Evolutionary conservation across 2,113 vertebrate species (phyloP), one percentile per base, ranked within the genome.

Genomic region (Antennarius striatus): DNA sequence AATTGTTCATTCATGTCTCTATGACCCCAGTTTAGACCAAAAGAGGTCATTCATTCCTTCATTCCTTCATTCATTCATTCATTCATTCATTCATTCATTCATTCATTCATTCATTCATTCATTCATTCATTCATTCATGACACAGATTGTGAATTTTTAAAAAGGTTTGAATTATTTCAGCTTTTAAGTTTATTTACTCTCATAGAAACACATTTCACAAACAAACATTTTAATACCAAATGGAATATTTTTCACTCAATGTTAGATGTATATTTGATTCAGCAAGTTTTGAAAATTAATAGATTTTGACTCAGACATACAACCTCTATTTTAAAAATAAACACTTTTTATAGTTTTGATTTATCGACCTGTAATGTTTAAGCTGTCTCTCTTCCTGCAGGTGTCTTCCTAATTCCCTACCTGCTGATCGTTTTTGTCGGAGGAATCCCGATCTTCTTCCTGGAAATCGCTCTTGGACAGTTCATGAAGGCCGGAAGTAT

Each of bases 401-500:
- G 94, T 8, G 94, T 94, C 42, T 95, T 95, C 86, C 91, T 95
- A 30, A 95, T 95, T 84, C 94, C 94, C 0, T 95, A 95, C 80
- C 65, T 93, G 77, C 80, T 94, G 51, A 89, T 95, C 16, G 88
- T 93, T 14, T 84, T 94, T 1, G 62, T 92, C 4, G 94, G 94
- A 36, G 94, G 94, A 36, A 94, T 95, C 72, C 94, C 94, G 7
- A 92, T 95, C 74, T 95, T 95, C 88, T 95, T 95, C 91, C 88
- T 95, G 88, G 94, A 95, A 81, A 95, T 95, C 69, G 84, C 93
- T 3, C 77, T 94, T 10, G 94, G 94, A 11, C 94, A 95, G 90
- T 95, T 95, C 80, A 95, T 95, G 94, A 95, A 95, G 71, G 93
- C 93, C 1, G 94, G 94, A 50, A 94, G 94, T 86, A 94, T 95